Percentiles rank a stretch among this genome's conserved stretches.
phyloP scores from a whole-genome alignment of 2,888 invertebrate genomes.

The Eupeodes luniger region DNA sequence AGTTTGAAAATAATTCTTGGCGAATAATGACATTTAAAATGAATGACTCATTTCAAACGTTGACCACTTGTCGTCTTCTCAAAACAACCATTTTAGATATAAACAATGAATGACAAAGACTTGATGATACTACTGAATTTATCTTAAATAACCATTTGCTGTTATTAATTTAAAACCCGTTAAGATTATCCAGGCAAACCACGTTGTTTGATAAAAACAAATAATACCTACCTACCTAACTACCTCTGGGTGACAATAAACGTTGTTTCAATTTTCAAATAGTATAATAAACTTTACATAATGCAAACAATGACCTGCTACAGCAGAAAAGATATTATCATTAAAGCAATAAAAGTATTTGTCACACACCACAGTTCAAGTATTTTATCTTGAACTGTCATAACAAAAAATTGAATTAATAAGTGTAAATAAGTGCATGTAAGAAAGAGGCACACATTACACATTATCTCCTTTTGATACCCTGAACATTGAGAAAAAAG shows the following conservation, averaged over 20 bases:
- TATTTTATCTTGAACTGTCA: neutral
- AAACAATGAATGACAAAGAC: neutral
- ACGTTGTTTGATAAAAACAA: conserved; percentile 14
- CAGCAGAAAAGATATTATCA: neutral
- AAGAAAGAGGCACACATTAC: no score
- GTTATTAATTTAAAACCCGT: conserved; percentile 25
- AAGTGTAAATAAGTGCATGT: no score
- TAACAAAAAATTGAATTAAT: neutral
- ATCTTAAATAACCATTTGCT: neutral
- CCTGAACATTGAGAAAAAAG: no score
- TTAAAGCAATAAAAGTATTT: neutral
- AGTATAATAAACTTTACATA: conserved; percentile 19
- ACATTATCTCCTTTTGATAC: no score
- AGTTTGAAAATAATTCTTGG: conserved; percentile 20
- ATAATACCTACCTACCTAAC: neutral
- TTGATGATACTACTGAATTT: neutral
- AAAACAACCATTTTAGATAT: neutral
- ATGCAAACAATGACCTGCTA: conserved; percentile 31
- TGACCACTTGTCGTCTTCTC: neutral
- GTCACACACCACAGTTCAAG: neutral
- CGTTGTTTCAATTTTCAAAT: conserved; percentile 35
- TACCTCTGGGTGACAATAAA: conserved; percentile 34
- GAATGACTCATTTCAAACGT: conserved; percentile 45
- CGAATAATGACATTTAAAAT: conserved; percentile 4
- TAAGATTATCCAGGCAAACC: neutral